Conservation (phyloP, 2,113 vertebrate genomes). For the Argyrosomus japonicus region DNA sequence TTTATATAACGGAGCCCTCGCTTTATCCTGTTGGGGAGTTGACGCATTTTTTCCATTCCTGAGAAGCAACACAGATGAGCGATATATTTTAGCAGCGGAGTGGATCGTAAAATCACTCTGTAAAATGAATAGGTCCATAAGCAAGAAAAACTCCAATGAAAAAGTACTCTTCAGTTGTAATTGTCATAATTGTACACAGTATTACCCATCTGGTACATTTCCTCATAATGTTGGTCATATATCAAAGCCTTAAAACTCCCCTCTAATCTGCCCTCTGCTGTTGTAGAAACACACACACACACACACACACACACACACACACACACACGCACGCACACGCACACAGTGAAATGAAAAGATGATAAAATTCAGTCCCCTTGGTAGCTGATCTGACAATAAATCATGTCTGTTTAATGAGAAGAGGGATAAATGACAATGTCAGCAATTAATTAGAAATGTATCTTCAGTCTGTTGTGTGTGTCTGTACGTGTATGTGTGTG, state of each 20-base stretch:
- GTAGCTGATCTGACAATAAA: slow-evolving; percentile 78
- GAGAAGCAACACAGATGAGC: slow-evolving; percentile 38
- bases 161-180: slow-evolving; percentile 66
- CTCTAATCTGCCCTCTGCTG: slow-evolving; percentile 63
- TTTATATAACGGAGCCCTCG: slow-evolving; percentile 22
- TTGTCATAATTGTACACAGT: slow-evolving; percentile 70
- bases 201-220: slow-evolving; percentile 69
- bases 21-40: neutral
- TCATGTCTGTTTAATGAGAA: slow-evolving; percentile 79
- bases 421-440: slow-evolving; percentile 79
- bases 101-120: slow-evolving; percentile 48
- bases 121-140: slow-evolving; percentile 60
- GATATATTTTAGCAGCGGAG: slow-evolving; percentile 51
- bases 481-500: neutral
- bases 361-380: slow-evolving; percentile 62
- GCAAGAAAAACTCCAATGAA: slow-evolving; percentile 58
- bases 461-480: slow-evolving; percentile 62
- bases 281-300: slow-evolving; percentile 36
- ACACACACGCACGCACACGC: neutral
- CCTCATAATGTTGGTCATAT: slow-evolving; percentile 65
- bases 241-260: slow-evolving; percentile 69
- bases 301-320: slow-evolving; percentile 8
- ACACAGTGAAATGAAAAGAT: slow-evolving; percentile 56
- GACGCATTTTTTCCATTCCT: neutral
- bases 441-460: slow-evolving; percentile 79